Evolutionary conservation across 1,140 invertebrate genomes (phyloP).

Genomic region (Amyelois transitella): DNA sequence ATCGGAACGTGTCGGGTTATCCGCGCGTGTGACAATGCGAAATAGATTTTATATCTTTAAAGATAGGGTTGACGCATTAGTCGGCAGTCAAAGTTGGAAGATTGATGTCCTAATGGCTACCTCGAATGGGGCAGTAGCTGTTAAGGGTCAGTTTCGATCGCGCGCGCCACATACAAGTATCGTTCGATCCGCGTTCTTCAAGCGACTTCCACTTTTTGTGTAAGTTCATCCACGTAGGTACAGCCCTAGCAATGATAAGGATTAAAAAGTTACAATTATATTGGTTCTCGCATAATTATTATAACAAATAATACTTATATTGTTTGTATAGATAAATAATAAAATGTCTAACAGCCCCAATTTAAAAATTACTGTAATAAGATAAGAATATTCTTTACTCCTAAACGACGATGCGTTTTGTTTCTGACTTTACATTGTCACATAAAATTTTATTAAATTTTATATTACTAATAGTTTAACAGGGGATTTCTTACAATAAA

Average conservation of each 20-base stretch:
- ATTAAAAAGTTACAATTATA: constrained; percentile 41
- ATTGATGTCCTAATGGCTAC: constrained; percentile 47
- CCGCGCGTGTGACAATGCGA: constrained; percentile 28
- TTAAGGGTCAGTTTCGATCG: constrained; percentile 51
- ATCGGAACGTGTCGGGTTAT: constrained; percentile 10
- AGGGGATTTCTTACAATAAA: too few relatives aligned
- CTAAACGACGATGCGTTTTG: too few relatives aligned
- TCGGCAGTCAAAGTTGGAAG: constrained; percentile 20
- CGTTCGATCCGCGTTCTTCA: constrained; percentile 65
- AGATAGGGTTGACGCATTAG: constrained; percentile 35
- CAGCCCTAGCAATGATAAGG: constrained; percentile 56
- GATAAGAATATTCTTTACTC: too few relatives aligned
- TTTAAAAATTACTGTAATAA: too few relatives aligned
- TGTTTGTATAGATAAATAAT: too few relatives aligned
- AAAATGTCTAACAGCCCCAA: too few relatives aligned
- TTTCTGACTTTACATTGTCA: too few relatives aligned
- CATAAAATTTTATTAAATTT: too few relatives aligned
- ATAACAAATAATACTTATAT: too few relatives aligned
- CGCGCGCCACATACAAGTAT: constrained; percentile 16
- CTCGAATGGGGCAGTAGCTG: constrained; percentile 26
- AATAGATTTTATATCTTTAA: constrained; percentile 47
- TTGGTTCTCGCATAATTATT: background rate
- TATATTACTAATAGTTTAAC: too few relatives aligned
- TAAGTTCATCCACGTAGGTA: constrained; percentile 51
- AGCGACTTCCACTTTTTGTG: constrained; percentile 63